Evolutionary conservation across 2,797 vertebrate genomes (phyloP).

Genomic region (Muraenolepis orangiensis): DNA sequence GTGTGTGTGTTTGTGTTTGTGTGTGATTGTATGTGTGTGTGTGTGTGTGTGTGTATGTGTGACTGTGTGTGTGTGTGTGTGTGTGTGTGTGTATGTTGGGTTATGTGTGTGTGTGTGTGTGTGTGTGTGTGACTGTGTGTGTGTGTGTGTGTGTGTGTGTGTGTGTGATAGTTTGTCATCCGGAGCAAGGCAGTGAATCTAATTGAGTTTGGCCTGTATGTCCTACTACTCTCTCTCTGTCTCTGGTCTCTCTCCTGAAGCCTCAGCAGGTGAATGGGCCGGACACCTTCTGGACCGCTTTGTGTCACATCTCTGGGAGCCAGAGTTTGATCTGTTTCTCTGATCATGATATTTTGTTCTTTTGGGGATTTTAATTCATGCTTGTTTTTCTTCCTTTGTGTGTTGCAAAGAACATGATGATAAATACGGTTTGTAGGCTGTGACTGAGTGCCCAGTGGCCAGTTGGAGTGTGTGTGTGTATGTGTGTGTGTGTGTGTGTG

Average conservation of each 20-base stretch:
- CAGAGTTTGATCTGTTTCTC: background rate
- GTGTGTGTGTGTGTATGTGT: background rate
- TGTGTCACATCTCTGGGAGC: background rate
- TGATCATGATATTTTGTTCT: background rate
- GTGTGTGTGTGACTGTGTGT: background rate
- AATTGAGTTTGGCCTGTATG: background rate
- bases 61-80: background rate
- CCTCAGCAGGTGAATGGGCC: background rate
- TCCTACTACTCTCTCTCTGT: background rate
- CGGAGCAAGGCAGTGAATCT: background rate
- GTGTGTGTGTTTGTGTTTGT: background rate
- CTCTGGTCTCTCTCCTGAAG: background rate
- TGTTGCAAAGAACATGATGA: background rate
- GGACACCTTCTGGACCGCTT: background rate
- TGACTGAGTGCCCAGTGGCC: background rate
- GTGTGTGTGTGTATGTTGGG: background rate
- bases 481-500: background rate
- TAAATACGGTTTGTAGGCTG: background rate
- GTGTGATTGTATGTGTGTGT: background rate
- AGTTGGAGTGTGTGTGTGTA: background rate
- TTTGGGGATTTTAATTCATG: background rate
- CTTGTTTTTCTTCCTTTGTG: background rate
- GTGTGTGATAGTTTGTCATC: background rate
- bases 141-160: background rate
- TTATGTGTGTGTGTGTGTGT: background rate